Conservation (phyloP, 2,888 invertebrate genomes). For the Odontocolon sp. region DNA sequence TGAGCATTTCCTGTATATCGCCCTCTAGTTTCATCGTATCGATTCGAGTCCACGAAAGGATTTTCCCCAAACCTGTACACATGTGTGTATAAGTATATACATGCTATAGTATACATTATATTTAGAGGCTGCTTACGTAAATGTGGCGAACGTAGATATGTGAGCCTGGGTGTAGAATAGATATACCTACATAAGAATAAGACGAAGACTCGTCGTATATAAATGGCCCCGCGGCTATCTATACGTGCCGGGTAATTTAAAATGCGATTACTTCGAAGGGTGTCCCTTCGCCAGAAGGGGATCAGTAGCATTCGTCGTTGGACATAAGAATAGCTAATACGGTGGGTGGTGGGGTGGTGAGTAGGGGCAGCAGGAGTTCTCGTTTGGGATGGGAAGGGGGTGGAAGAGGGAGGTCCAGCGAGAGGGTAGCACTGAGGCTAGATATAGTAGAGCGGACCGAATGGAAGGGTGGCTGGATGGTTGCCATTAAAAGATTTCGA, state of each 20-base stretch:
- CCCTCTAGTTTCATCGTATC: constrained; percentile 42
- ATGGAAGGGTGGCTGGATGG: constrained; percentile 73
- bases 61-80: constrained; percentile 35
- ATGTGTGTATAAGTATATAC: constrained; percentile 44
- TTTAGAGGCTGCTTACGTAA: constrained; percentile 60
- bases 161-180: constrained; percentile 41
- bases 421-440: constrained; percentile 22
- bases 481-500: constrained; percentile 80
- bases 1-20: constrained; percentile 21
- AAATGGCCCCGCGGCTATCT: constrained; percentile 54
- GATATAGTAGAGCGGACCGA: constrained; percentile 42
- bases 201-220: constrained; percentile 33
- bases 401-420: constrained; percentile 54
- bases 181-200: constrained; percentile 8
- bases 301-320: constrained; percentile 72
- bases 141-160: constrained; percentile 57
- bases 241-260: constrained; percentile 73
- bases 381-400: constrained; percentile 56
- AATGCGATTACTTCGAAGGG: constrained; percentile 76
- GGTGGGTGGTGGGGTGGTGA: constrained; percentile 65
- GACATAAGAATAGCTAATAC: constrained; percentile 79
- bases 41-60: constrained; percentile 51
- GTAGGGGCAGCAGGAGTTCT: constrained; percentile 19
- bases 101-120: no score
- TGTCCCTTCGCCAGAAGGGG: constrained; percentile 68